Evolutionary conservation across 2,113 vertebrate genomes (phyloP), one percentile per base, ranked within the genome.

Genomic region (Amblyopsis rosae): DNA sequence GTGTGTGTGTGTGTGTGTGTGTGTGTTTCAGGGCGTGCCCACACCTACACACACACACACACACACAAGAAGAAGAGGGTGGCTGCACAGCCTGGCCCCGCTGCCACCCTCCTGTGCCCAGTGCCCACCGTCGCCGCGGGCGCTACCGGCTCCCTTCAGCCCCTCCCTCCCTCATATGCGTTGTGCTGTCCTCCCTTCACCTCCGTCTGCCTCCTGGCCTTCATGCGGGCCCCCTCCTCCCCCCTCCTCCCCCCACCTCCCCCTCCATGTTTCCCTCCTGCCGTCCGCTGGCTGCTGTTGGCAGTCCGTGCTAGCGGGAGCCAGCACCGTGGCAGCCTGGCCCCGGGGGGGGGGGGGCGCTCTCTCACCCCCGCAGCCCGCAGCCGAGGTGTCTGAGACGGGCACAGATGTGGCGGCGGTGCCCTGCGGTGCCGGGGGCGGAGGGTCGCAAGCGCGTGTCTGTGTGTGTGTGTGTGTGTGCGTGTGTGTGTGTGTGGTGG

Each of bases 351-450:
- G 19, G 19, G 19, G 1, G 4, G 15, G 4, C 55, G 1, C 80
- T 74, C 77, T 87, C 81, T 86, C 86, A 85, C 86, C 86, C 86
- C 83, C 35, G 82, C 85, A 86, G 85, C 82, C 89, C 76, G 67
- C 72, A 80, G 75, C 51, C 73, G 82, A 81, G 77, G 82, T 90
- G 87, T 89, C 73, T 86, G 85, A 86, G 74, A 86, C 83, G 79
- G 87, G 83, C 88, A 90, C 91, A 91, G 89, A 90, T 90, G 89
- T 91, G 88, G 82, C 41, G 70, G 81, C 16, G 72, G 70, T 80
- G 82, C 69, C 84, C 83, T 66, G 79, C 65, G 67, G 88, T 70
- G 80, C 69, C 57, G 15, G 57, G 77, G 82, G 75, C 86, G 74
- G 82, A 67, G 65, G 85, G 89, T 78, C 65, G 73, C 72, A 76